phyloP scores from a whole-genome alignment of 1,140 invertebrate genomes.

The Panagrolaimus sp. region DNA sequence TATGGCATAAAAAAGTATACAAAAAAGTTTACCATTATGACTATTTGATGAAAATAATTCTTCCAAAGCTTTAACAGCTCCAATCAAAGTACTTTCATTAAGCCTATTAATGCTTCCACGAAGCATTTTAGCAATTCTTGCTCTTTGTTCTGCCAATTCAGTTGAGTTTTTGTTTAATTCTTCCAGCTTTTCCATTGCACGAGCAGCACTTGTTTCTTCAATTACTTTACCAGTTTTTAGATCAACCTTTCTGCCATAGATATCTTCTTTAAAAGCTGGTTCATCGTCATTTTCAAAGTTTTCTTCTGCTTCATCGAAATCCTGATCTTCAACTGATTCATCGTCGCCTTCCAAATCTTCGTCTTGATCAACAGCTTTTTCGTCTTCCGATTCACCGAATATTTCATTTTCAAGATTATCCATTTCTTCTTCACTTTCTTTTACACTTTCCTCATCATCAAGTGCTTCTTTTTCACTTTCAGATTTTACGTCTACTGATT shows the following conservation, averaged over 20 bases:
- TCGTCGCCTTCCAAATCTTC: slow-evolving; percentile 18
- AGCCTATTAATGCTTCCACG: slow-evolving; percentile 30
- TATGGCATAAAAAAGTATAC: too few species aligned
- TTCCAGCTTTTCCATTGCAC: slow-evolving; percentile 24
- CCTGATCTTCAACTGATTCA: not conserved
- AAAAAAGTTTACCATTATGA: slow-evolving; percentile 29
- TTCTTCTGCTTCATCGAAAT: slow-evolving; percentile 22
- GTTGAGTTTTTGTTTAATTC: slow-evolving; percentile 19
- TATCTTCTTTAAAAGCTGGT: slow-evolving; percentile 17
- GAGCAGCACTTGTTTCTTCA: slow-evolving; percentile 7
- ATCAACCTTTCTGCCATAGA: slow-evolving; percentile 29
- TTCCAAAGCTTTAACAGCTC: slow-evolving; percentile 29
- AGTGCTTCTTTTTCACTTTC: too few species aligned
- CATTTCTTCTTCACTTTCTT: too few species aligned
- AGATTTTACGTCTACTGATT: not conserved
- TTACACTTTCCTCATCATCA: too few species aligned
- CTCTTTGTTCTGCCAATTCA: slow-evolving; percentile 17
- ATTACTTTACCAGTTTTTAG: slow-evolving; percentile 23
- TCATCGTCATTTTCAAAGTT: slow-evolving; percentile 27
- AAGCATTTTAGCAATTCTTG: slow-evolving; percentile 17
- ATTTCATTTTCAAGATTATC: too few species aligned
- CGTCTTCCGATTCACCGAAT: not conserved
- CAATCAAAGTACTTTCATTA: slow-evolving; percentile 39
- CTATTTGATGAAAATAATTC: slow-evolving; percentile 33
- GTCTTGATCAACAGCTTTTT: not conserved